Conservation (phyloP, 1,140 invertebrate genomes). For the Lithobius niger region DNA sequence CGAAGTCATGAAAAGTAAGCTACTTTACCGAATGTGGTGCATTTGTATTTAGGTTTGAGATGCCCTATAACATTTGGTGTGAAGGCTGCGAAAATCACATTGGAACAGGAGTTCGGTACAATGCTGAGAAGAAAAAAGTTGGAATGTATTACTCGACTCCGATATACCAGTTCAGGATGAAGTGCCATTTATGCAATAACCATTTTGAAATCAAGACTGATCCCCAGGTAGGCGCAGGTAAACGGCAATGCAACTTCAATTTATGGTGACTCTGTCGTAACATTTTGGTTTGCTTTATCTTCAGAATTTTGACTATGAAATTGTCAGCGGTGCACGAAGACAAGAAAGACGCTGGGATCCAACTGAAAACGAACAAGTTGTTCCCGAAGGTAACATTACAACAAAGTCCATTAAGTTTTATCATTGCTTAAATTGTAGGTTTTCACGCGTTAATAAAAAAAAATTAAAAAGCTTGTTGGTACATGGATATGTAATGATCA, state of each 20-base stretch:
- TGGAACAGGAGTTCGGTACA: slow-evolving; percentile 97
- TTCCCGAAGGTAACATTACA: slow-evolving; percentile 31
- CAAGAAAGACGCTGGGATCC: slow-evolving; percentile 99
- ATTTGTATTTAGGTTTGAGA: slow-evolving; percentile 66
- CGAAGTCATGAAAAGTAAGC: not conserved
- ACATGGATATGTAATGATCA: no score
- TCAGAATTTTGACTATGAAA: slow-evolving; percentile 93
- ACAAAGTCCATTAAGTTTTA: no score
- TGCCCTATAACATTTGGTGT: slow-evolving; percentile 99
- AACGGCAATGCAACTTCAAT: no score
- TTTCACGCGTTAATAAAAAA: no score
- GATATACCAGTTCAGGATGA: slow-evolving; percentile 97
- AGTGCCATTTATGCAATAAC: slow-evolving; percentile 95
- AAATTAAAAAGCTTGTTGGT: no score
- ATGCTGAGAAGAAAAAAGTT: slow-evolving; percentile 96
- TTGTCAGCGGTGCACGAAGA: slow-evolving; percentile 81
- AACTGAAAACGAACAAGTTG: slow-evolving; percentile 80
- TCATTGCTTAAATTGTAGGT: no score
- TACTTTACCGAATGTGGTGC: no score
- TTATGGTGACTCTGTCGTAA: no score
- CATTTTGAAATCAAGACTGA: slow-evolving; percentile 99
- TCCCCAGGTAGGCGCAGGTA: slow-evolving; percentile 64
- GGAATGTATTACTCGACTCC: slow-evolving; percentile 99
- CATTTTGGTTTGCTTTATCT: no score
- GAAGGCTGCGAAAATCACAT: slow-evolving; percentile 96